Evolutionary conservation across 2,113 vertebrate species (phyloP), one percentile per base, ranked within the genome.

Genomic region (Petrocephalus zakoni): DNA sequence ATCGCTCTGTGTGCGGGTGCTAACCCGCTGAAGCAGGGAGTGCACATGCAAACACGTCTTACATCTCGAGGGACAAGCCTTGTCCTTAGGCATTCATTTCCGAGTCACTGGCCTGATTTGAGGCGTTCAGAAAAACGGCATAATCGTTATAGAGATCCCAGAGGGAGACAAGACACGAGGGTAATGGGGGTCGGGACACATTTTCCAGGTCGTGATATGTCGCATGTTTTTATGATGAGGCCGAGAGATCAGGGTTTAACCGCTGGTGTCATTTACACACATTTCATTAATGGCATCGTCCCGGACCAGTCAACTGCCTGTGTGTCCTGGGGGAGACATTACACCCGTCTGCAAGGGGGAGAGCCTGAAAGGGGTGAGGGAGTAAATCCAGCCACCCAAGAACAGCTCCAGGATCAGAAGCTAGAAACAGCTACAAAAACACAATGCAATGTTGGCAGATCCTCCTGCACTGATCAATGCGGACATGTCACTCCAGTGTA

Each of bases 221-320:
- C 58, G n/a, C 8, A 10, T 4, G 15, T 5, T 55, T 55, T 64
- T 5, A 10, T 25, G 56, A 64, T 25, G 22, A 25, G 22, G 85
- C 82, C 75, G 89, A 90, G 56, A 89, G 85, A 86, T 29, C 34
- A 85, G 87, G 68, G 68, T 89, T 88, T 75, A 89, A 83, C 85
- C 51, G 49, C 8, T 58, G 56, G 68, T 88, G 22, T 90, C 52
- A 64, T 84, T 87, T 81, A 85, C 56, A 58, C 42, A 78, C 9
- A 56, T 51, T 58, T 15, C 52, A 22, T 89, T 90, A 88, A 90
- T 88, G 64, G 29, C 82, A 84, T 55, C 15, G 58, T 90, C 91
- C 85, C 46, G 88, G 68, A 55, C 2, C 11, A 22, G 47, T 29
- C 75, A 88, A 56, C 34, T 55, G 34, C 52, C 55, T 46, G 46